These are phyloP conservation scores for Albula glossodonta DNA, from an alignment of 2,113 vertebrate species.

Conservation along the genomic window DNA sequence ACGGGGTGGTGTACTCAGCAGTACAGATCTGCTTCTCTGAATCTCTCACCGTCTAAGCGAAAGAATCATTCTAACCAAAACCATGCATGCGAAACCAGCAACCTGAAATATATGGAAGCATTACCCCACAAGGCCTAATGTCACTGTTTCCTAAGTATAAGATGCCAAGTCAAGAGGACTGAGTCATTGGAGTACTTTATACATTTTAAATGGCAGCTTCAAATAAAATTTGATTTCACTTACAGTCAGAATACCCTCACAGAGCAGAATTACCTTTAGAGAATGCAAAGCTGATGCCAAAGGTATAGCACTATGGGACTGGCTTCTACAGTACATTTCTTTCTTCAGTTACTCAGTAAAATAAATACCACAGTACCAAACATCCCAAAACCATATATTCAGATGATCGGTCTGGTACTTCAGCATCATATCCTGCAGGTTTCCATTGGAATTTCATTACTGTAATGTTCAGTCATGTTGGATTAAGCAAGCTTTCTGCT, in stretches of 20 bases:
- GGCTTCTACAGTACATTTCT: neutral
- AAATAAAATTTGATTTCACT: neutral
- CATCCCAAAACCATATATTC: no score
- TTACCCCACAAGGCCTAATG: no score
- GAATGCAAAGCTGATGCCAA: no score
- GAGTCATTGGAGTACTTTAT: neutral
- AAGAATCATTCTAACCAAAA: neutral
- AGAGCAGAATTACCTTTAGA: no score
- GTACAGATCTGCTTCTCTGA: neutral
- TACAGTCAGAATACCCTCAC: no score
- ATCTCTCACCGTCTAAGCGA: neutral
- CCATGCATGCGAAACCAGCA: neutral
- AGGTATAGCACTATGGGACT: no score
- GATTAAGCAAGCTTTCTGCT: neutral
- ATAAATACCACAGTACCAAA: neutral
- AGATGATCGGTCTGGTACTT: no score
- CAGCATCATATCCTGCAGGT: no score
- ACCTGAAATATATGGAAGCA: neutral
- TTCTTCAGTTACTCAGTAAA: neutral
- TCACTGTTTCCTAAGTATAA: neutral
- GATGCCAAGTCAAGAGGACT: neutral
- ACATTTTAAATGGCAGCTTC: neutral
- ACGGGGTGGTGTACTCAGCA: neutral
- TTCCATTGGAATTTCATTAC: neutral
- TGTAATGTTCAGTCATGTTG: neutral